phyloP scores from a whole-genome alignment of 2,888 invertebrate species.

The Clivina fossor region DNA sequence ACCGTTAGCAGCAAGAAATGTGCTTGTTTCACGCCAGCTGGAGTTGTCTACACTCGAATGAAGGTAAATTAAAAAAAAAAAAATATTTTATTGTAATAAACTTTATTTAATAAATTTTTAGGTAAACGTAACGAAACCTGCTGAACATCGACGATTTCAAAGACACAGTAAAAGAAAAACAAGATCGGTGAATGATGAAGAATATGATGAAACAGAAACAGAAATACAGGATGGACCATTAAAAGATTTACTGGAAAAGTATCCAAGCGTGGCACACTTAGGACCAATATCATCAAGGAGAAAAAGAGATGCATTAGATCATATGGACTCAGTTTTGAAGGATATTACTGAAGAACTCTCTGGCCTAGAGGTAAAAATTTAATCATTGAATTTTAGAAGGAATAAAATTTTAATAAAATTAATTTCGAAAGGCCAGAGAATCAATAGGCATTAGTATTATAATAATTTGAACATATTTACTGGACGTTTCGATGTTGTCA shows the following conservation, averaged over 20 bases:
- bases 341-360: slow-evolving; percentile 64
- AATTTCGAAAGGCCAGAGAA: too few relatives aligned
- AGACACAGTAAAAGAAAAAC: slow-evolving; percentile 40
- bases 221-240: slow-evolving; percentile 34
- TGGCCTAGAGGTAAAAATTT: slow-evolving; percentile 57
- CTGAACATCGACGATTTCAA: slow-evolving; percentile 26
- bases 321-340: slow-evolving; percentile 62
- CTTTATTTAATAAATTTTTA: too few relatives aligned
- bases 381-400: too few relatives aligned
- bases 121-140: slow-evolving; percentile 41
- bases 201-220: slow-evolving; percentile 38
- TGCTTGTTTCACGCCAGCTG: slow-evolving; percentile 80
- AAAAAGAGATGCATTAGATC: slow-evolving; percentile 56
- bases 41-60: slow-evolving; percentile 76
- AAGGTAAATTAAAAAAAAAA: too few relatives aligned
- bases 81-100: too few relatives aligned
- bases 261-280: slow-evolving; percentile 34
- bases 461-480: too few relatives aligned
- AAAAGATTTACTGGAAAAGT: slow-evolving; percentile 37
- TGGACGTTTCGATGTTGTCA: too few relatives aligned
- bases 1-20: slow-evolving; percentile 62
- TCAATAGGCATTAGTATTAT: too few relatives aligned
- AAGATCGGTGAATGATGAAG: slow-evolving; percentile 38
- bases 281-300: slow-evolving; percentile 39
- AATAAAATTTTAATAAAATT: too few relatives aligned